Conservation (phyloP, 2,888 invertebrate genomes). For the Tanaodytes sp. region DNA sequence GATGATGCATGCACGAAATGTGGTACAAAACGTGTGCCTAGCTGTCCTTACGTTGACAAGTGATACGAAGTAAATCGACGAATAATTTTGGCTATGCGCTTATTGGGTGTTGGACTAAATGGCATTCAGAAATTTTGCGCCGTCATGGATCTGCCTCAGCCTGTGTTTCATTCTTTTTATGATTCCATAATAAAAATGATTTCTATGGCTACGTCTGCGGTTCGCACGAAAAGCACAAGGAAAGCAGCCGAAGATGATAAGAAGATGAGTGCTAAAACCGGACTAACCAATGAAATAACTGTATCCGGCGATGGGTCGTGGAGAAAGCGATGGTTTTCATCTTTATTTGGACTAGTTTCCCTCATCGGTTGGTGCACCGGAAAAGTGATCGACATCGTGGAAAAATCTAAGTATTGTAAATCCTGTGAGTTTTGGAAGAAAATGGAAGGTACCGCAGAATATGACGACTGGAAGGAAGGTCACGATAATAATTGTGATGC, state of each 20-base stretch:
- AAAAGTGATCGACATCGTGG: slow-evolving; percentile 38
- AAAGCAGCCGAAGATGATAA: slow-evolving; percentile 34
- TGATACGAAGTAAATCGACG: slow-evolving; percentile 36
- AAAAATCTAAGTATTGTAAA: too few species aligned
- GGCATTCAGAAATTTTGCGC: slow-evolving; percentile 52
- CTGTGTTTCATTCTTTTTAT: slow-evolving; percentile 55
- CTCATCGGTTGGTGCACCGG: slow-evolving; percentile 47
- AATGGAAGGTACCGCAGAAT: slow-evolving; percentile 44
- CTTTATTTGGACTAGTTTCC: not conserved
- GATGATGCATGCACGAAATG: not conserved
- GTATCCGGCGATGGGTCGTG: slow-evolving; percentile 50
- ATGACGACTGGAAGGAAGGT: slow-evolving; percentile 16
- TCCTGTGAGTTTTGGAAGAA: slow-evolving; percentile 37
- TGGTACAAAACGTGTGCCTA: not conserved
- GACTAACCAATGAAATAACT: slow-evolving; percentile 23
- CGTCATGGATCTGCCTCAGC: slow-evolving; percentile 54
- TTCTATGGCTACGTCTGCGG: slow-evolving; percentile 14
- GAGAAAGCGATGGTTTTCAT: too few species aligned
- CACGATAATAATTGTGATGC: slow-evolving; percentile 13
- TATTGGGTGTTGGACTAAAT: too few species aligned
- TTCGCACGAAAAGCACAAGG: slow-evolving; percentile 33
- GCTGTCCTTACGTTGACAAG: slow-evolving; percentile 1
- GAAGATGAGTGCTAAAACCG: slow-evolving; percentile 4
- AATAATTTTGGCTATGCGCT: slow-evolving; percentile 54
- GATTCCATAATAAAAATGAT: slow-evolving; percentile 30